Base-by-base conservation (phyloP, 2,797 vertebrate genomes). In the Darevskia mixta region DNA sequence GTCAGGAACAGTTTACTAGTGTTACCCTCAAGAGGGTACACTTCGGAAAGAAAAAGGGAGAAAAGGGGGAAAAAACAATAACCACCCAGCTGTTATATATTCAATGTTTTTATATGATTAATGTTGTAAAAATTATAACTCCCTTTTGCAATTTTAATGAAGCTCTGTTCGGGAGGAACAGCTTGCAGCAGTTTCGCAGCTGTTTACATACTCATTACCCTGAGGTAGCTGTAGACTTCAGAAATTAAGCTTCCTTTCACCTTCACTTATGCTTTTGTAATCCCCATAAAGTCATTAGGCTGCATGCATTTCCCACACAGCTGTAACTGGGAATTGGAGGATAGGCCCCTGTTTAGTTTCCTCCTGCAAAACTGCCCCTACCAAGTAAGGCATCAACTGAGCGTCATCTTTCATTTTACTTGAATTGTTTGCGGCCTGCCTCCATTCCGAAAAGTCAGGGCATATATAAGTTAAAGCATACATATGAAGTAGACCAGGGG, bases 71-170 rank as follows among this genome's bases (percentile, higher is more conserved):
- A 27, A 45, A n/a, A 25, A 82, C 41, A 45, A 41, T 69, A 55
- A 72, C 49, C 79, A 92, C 83, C 0, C 66, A 84, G 76, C 9
- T 76, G 3, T 82, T 88, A 10, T 67, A 43, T 83, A 45, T 89
- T 87, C 58, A 71, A 66, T 82, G 69, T 88, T 58, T 80, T 83
- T 77, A n/a, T 87, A 90, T 88, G 83, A 75, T 55, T 78, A 80
- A 6, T 55, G 0, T 0, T 83, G 6, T 72, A 41, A 82, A 64
- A 87, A 83, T 41, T 25, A 64, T 4, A 67, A 41, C 2, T 85
- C 4, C 86, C 55, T 87, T 93, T 72, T 77, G 29, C 41, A 94
- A 88, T 89, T 41, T 78, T 89, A 88, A 85, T 4, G 8, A 82
- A 23, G 0, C 3, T 91, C 58, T 85, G 41, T 87, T 91, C 5